Evolutionary conservation across 2,113 vertebrate genomes (phyloP).

Genomic region (Odontesthes bonariensis): DNA sequence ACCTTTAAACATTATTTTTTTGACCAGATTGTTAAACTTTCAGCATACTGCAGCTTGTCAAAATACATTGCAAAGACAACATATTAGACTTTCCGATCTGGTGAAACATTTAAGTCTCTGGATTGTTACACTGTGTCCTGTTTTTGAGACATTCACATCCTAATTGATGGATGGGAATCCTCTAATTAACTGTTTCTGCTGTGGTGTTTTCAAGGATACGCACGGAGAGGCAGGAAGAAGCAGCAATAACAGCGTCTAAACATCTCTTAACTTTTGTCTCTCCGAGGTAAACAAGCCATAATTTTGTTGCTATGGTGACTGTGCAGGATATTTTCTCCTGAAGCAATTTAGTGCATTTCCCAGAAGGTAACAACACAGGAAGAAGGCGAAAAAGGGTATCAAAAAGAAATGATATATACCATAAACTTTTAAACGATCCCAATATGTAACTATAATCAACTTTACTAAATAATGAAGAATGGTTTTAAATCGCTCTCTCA

Average conservation of each 20-base stretch:
- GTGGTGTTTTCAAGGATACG: conserved; percentile 38
- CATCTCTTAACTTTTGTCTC: conserved; percentile 32
- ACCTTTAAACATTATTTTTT: conserved; percentile 7
- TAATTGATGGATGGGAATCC: conserved; percentile 45
- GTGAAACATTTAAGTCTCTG: conserved; percentile 4
- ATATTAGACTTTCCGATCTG: conserved; percentile 10
- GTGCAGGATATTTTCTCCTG: conserved; percentile 29
- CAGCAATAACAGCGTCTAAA: conserved; percentile 32
- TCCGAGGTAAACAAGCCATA: conserved; percentile 36
- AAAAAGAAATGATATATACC: background rate
- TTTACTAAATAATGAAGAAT: background rate
- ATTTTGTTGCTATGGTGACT: conserved; percentile 52
- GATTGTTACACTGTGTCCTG: background rate
- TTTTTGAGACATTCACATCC: conserved; percentile 15
- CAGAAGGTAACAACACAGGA: conserved; percentile 2
- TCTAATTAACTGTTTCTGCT: conserved; percentile 35
- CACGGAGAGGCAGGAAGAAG: conserved; percentile 29
- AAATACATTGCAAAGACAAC: background rate
- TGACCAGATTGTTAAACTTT: conserved; percentile 1
- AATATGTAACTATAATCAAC: background rate
- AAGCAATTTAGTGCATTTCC: conserved; percentile 20
- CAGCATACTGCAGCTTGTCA: background rate
- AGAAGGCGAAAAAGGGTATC: background rate
- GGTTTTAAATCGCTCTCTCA: background rate
- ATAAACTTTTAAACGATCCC: background rate